These are phyloP conservation scores for Gymnosoma rotundatum DNA, from an alignment of 2,888 invertebrate genomes.

Conservation along the genomic window DNA sequence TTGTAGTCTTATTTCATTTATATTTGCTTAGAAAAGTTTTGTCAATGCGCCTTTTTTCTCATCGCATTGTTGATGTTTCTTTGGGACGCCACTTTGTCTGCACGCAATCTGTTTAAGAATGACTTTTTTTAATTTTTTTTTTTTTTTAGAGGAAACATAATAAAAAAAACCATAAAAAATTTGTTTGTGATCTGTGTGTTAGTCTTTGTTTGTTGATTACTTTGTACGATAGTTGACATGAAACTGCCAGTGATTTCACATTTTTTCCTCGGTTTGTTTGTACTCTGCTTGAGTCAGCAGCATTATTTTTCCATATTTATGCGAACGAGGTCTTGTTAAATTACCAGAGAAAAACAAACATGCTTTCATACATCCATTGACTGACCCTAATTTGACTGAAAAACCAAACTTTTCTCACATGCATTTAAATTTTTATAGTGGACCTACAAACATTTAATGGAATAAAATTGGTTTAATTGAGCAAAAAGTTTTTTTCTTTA, in stretches of 20 bases:
- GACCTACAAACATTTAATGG: not conserved
- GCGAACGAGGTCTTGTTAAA: slow-evolving; percentile 42
- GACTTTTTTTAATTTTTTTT: slow-evolving; percentile 37
- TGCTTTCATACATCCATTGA: not conserved
- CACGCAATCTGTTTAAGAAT: slow-evolving; percentile 59
- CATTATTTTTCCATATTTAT: slow-evolving; percentile 15
- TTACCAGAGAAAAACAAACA: slow-evolving; percentile 20
- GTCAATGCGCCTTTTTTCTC: slow-evolving; percentile 21
- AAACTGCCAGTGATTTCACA: slow-evolving; percentile 22
- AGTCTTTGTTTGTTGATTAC: not conserved
- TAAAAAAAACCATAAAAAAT: slow-evolving; percentile 35
- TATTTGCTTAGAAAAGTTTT: slow-evolving; percentile 28
- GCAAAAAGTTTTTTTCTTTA: not conserved
- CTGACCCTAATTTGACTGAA: slow-evolving; percentile 56
- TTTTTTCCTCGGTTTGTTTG: slow-evolving; percentile 7
- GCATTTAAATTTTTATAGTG: not conserved
- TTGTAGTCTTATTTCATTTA: slow-evolving; percentile 13
- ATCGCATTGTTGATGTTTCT: slow-evolving; percentile 8
- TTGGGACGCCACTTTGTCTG: slow-evolving; percentile 62
- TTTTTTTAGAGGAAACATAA: slow-evolving; percentile 15
- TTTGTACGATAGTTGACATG: slow-evolving; percentile 26
- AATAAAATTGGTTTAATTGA: slow-evolving; percentile 20
- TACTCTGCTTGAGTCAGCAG: slow-evolving; percentile 1
- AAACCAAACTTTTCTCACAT: slow-evolving; percentile 22
- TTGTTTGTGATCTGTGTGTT: slow-evolving; percentile 1